phyloP scores from a whole-genome alignment of 2,888 invertebrate genomes.

The Watsonalla cultraria region DNA sequence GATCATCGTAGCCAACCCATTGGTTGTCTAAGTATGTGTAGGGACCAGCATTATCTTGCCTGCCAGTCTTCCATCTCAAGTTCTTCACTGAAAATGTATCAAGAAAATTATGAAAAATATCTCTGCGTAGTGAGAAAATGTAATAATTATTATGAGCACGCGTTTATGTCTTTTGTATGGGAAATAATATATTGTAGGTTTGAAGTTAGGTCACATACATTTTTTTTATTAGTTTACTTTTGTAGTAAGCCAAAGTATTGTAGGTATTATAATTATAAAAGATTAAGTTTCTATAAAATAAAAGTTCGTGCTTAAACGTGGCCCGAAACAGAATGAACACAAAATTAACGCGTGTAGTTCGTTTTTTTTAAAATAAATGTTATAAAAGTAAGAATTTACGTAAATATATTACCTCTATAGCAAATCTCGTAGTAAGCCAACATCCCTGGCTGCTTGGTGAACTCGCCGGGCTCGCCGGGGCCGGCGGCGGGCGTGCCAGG shows the following conservation, averaged over 20 bases:
- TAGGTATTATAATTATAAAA: too few relatives aligned
- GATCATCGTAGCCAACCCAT: constrained; percentile 95
- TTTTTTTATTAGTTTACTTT: too few relatives aligned
- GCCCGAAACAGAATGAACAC: too few relatives aligned
- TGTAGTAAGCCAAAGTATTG: too few relatives aligned
- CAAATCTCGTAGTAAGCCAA: constrained; percentile 92
- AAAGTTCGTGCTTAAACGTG: not conserved
- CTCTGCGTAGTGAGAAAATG: not conserved
- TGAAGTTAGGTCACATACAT: too few relatives aligned
- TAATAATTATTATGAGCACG: not conserved
- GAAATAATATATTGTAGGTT: not conserved
- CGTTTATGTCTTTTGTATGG: not conserved
- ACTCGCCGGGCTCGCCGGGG: constrained; percentile 88
- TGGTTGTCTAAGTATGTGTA: constrained; percentile 89
- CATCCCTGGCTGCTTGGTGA: constrained; percentile 92
- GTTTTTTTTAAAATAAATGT: too few relatives aligned
- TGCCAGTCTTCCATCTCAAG: constrained; percentile 83
- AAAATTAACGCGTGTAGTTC: too few relatives aligned
- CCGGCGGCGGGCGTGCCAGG: constrained; percentile 84
- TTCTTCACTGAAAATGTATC: constrained; percentile 73
- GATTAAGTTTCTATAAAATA: not conserved
- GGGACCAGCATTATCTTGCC: constrained; percentile 82
- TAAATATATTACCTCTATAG: constrained; percentile 66
- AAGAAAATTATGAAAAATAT: constrained; percentile 1
- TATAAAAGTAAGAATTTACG: too few relatives aligned